A percentile compares a stretch with the other conserved stretches of the same genome.
Conservation (phyloP, 2,888 invertebrate genomes). For the Diarsia dahlii region DNA sequence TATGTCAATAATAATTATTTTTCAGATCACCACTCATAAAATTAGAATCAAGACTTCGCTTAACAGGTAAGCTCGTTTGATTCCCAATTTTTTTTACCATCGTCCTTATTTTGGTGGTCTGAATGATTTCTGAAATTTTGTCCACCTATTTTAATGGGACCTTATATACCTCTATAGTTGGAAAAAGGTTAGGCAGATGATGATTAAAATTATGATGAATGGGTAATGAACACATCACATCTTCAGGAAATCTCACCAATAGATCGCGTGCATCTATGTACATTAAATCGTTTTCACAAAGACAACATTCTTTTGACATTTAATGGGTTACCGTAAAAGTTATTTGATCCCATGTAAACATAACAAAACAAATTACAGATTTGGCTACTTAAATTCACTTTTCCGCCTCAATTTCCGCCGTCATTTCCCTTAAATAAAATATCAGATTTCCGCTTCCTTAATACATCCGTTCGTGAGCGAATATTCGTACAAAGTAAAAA, state of each 20-base stretch:
- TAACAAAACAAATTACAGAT: conserved; percentile 39
- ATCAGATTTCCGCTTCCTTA: conserved; percentile 52
- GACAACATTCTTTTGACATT: neutral
- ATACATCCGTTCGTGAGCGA: conserved; percentile 39
- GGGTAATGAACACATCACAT: neutral
- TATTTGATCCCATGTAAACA: conserved; percentile 4
- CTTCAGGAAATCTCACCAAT: neutral
- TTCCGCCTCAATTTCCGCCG: conserved; percentile 50
- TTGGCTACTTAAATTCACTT: conserved; percentile 35
- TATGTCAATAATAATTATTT: no score
- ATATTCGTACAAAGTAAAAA: conserved; percentile 27
- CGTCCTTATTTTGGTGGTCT: no score
- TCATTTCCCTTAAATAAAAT: conserved; percentile 58
- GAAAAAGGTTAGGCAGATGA: no score
- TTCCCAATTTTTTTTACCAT: no score
- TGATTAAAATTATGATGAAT: no score
- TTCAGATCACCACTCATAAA: no score
- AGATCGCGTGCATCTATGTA: neutral
- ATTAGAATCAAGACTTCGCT: no score
- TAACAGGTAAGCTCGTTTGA: no score
- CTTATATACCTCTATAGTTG: no score
- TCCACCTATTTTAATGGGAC: no score
- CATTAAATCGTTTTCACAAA: neutral
- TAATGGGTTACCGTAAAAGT: neutral
- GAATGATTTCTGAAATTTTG: no score